Conservation (phyloP, 1,140 invertebrate genomes). For the Pollicipes pollicipes region DNA sequence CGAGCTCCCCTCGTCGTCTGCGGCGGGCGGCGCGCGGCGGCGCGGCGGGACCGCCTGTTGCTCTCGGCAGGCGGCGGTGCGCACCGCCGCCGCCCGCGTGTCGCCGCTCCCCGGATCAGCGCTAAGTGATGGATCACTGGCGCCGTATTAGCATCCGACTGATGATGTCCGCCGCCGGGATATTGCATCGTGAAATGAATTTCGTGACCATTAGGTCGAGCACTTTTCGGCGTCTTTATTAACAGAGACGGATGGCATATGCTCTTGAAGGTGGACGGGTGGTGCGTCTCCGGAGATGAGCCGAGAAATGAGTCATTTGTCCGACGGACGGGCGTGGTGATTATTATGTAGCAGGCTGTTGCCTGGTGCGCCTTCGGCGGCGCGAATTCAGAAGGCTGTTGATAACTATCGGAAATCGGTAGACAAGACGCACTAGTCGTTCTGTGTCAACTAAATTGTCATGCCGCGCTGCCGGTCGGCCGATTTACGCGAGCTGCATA, state of each 20-base stretch:
- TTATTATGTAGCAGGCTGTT: background rate
- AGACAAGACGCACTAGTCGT: no score
- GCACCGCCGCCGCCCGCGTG: no score
- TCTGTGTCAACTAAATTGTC: no score
- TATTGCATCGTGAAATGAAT: background rate
- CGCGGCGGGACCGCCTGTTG: no score
- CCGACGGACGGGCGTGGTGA: background rate
- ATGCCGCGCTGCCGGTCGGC: background rate
- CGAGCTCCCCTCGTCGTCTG: no score
- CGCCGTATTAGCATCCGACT: background rate
- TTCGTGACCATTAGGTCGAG: background rate
- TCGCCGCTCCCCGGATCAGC: background rate
- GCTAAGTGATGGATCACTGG: background rate
- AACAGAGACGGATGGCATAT: background rate
- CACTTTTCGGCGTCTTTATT: slow-evolving; percentile 5
- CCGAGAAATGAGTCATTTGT: background rate
- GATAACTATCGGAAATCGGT: no score
- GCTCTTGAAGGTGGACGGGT: background rate
- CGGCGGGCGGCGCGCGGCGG: no score
- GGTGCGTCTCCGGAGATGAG: background rate
- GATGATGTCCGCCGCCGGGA: background rate
- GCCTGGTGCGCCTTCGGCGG: background rate
- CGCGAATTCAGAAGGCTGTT: background rate
- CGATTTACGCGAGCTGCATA: background rate
- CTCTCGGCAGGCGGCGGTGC: no score